These are phyloP conservation scores for Cremastobaeus sp. DNA, from an alignment of 2,888 invertebrate species.

Conservation along the genomic window DNA sequence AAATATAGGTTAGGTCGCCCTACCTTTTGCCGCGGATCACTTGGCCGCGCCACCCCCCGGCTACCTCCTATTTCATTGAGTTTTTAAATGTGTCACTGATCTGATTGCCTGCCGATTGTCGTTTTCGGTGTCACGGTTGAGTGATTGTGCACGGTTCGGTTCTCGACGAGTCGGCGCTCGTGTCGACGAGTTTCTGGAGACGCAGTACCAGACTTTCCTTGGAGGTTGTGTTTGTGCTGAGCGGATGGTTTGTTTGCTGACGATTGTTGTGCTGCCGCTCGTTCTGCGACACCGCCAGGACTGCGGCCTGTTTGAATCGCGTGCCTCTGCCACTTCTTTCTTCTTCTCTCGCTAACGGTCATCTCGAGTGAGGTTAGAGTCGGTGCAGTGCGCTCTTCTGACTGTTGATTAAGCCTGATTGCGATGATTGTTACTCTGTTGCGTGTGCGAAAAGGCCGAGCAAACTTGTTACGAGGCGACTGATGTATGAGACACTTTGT, in stretches of 20 bases:
- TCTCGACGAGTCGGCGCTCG: neutral
- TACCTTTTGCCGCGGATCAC: no score
- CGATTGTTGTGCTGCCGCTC: no score
- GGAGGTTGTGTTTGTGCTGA: slow-evolving; percentile 1
- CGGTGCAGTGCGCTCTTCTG: slow-evolving; percentile 9
- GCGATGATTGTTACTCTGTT: slow-evolving; percentile 23
- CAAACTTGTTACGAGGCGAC: slow-evolving; percentile 6
- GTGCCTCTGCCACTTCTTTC: no score
- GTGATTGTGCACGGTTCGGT: neutral
- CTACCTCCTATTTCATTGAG: no score
- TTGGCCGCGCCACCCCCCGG: no score
- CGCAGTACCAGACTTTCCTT: neutral
- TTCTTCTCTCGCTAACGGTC: no score
- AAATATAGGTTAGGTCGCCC: no score
- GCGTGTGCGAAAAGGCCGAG: neutral
- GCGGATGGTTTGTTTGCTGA: neutral
- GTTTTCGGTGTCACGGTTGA: slow-evolving; percentile 13
- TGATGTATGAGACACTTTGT: slow-evolving; percentile 3
- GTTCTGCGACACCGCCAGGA: no score
- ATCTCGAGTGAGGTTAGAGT: slow-evolving; percentile 17
- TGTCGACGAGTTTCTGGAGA: neutral
- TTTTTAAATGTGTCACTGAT: no score
- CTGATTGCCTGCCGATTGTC: no score
- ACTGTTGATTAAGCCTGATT: slow-evolving; percentile 16
- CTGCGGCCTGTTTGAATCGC: slow-evolving; percentile 1